Evolutionary conservation across 2,113 vertebrate genomes (phyloP).

Genomic region (Hypanus sabinus): DNA sequence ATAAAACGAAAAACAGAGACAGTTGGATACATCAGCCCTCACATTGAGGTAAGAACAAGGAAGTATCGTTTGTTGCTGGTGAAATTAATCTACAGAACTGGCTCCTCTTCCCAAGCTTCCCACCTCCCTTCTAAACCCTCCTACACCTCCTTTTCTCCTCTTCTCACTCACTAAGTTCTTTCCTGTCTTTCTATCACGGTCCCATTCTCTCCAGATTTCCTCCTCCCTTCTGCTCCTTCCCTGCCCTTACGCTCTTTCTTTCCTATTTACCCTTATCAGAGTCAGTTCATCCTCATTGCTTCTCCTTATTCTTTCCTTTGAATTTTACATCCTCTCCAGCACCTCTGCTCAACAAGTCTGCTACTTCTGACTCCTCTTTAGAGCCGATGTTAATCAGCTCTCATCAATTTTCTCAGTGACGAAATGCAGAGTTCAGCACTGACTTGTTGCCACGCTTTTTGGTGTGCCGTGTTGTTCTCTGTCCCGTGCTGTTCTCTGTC

Average conservation of each 20-base stretch:
- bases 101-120: not conserved
- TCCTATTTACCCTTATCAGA: not conserved
- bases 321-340: too few relatives aligned
- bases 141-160: too few relatives aligned
- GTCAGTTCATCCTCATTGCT: not conserved
- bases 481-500: too few relatives aligned
- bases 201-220: conserved; percentile 26
- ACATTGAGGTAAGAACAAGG: conserved; percentile 70
- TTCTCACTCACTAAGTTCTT: too few relatives aligned
- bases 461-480: not conserved
- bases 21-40: conserved; percentile 67
- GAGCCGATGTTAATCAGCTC: not conserved
- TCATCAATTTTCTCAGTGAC: not conserved
- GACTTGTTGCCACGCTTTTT: not conserved
- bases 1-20: conserved; percentile 60
- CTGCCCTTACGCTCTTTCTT: not conserved
- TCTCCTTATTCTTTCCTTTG: too few relatives aligned
- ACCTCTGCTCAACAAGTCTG: not conserved
- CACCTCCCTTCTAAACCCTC: too few relatives aligned
- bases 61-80: not conserved
- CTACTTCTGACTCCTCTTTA: not conserved
- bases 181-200: not conserved
- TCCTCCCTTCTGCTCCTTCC: not conserved
- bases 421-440: not conserved
- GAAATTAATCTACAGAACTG: not conserved